Evolutionary conservation across 2,113 vertebrate species (phyloP).

Genomic region (Misgurnus anguillicaudatus): DNA sequence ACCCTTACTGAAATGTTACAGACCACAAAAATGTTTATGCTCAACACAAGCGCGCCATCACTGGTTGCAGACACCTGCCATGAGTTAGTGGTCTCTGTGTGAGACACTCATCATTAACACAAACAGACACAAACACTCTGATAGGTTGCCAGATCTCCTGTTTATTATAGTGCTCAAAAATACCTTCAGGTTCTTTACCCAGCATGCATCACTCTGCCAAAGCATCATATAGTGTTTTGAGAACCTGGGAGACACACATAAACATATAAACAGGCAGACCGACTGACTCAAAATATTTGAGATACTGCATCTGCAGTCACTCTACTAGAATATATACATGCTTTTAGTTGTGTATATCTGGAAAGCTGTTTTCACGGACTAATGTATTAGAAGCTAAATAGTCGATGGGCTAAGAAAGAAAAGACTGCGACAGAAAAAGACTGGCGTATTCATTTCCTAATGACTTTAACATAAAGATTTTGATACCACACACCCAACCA

Average conservation of each 20-base stretch:
- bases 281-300: not conserved
- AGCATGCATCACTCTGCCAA: not conserved
- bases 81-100: constrained; percentile 21
- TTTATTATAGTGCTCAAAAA: not conserved
- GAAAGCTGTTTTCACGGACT: not conserved
- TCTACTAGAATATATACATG: not conserved
- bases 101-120: not conserved
- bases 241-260: not conserved
- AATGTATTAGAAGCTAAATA: not conserved
- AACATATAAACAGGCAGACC: not conserved
- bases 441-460: not conserved
- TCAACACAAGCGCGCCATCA: not conserved
- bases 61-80: constrained; percentile 22
- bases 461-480: constrained; percentile 28
- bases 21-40: constrained; percentile 2
- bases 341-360: not conserved
- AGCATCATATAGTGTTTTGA: not conserved
- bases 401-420: not conserved
- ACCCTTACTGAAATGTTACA: not conserved
- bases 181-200: not conserved
- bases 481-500: constrained; percentile 10
- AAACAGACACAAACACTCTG: constrained; percentile 7
- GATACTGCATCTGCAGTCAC: not conserved
- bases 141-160: constrained; percentile 14
- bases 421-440: not conserved